Conservation (phyloP, 1,140 invertebrate genomes). For the Asbolus verrucosus region DNA sequence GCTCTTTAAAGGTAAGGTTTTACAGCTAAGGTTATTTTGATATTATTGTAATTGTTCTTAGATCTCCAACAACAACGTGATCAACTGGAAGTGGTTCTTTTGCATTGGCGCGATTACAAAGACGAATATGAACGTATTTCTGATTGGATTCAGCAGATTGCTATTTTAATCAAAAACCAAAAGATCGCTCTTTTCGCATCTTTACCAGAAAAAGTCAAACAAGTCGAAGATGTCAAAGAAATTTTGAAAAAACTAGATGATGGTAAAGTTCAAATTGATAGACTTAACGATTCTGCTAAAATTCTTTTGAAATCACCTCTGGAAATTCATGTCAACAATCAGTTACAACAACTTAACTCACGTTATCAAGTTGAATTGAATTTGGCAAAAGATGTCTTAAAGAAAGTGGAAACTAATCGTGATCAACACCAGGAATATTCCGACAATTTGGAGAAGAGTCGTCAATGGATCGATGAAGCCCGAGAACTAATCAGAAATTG, state of each 20-base stretch:
- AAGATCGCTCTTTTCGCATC: slow-evolving; percentile 86
- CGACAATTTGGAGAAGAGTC: slow-evolving; percentile 82
- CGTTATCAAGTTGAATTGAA: slow-evolving; percentile 92
- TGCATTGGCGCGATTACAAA: slow-evolving; percentile 90
- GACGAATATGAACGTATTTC: slow-evolving; percentile 92
- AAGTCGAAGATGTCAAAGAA: slow-evolving; percentile 83
- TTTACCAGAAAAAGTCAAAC: slow-evolving; percentile 86
- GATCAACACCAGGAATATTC: slow-evolving; percentile 90
- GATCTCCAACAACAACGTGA: slow-evolving; percentile 89
- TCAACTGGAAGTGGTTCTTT: slow-evolving; percentile 83
- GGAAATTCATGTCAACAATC: slow-evolving; percentile 92
- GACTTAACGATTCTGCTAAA: slow-evolving; percentile 83
- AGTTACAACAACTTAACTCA: slow-evolving; percentile 90
- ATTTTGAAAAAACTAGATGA: slow-evolving; percentile 81
- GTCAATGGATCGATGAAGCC: slow-evolving; percentile 89
- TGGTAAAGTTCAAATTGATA: slow-evolving; percentile 87
- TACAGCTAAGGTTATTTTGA: too few relatives aligned
- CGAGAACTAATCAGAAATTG: slow-evolving; percentile 85
- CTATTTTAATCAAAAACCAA: slow-evolving; percentile 91
- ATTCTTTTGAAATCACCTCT: slow-evolving; percentile 84
- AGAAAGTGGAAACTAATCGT: slow-evolving; percentile 91
- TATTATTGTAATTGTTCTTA: too few relatives aligned
- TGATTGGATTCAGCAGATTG: slow-evolving; percentile 94
- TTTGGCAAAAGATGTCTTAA: slow-evolving; percentile 91
- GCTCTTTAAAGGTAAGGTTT: slow-evolving; percentile 80